Evolutionary conservation across 2,797 vertebrate species (phyloP).

Genomic region (Odontamblyopus lacepedii): DNA sequence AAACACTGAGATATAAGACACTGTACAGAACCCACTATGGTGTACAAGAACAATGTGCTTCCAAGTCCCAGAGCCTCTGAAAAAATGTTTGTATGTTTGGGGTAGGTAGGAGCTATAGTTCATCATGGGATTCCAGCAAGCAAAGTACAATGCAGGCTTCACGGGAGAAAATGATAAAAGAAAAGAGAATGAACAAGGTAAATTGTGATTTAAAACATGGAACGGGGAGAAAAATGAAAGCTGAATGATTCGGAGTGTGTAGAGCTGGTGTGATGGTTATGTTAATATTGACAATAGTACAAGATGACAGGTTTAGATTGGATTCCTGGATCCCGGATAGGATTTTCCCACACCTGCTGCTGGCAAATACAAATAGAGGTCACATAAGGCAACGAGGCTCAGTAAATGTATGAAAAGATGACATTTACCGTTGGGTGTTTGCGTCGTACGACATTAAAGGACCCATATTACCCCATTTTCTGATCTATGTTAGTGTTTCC

Average conservation of each 20-base stretch:
- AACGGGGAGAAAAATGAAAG: neutral
- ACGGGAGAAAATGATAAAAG: neutral
- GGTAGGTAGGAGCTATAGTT: neutral
- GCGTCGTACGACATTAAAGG: too few relatives aligned
- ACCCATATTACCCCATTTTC: too few relatives aligned
- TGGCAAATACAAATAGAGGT: conserved; percentile 19
- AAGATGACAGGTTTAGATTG: conserved; percentile 5
- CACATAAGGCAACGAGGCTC: conserved; percentile 2
- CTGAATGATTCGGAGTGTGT: neutral
- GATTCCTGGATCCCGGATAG: too few relatives aligned
- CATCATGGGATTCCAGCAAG: neutral
- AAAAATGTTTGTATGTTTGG: conserved; percentile 4
- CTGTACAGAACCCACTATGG: conserved; percentile 2
- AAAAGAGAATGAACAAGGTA: neutral
- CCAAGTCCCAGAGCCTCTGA: conserved; percentile 24
- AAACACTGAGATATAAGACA: conserved; percentile 22
- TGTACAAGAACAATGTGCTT: conserved; percentile 10
- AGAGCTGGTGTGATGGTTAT: neutral
- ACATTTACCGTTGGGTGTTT: neutral
- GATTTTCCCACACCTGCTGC: conserved; percentile 24
- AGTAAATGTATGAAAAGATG: conserved; percentile 1
- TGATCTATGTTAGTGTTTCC: too few relatives aligned
- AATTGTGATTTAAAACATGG: neutral
- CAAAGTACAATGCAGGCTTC: conserved; percentile 4
- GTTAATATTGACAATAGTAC: neutral